Evolutionary conservation across 1,140 invertebrate genomes (phyloP), one percentile per base, ranked within the genome.

Genomic region (Macrotrachela quadricornifera): DNA sequence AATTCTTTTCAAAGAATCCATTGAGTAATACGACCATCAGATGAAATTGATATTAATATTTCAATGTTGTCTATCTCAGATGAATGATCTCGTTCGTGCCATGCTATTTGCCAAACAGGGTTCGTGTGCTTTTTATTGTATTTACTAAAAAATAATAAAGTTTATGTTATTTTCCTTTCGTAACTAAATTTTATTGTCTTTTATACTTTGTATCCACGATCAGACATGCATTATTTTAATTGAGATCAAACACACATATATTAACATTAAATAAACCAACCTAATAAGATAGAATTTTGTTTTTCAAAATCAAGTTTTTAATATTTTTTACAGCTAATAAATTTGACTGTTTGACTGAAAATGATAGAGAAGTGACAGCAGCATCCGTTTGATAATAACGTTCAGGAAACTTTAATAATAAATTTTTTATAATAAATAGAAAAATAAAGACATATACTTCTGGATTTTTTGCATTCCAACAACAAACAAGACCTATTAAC

Each of bases 1-100:
- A 71, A 68, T 50, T 67, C 69, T 59, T 71, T 70, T 39, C 66
- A 59, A 39, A 71, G 67, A 15, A 64, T 64, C 69, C 69, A 71
- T 52, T 68, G 66, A 6, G 63, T 54, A 3, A 54, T 39, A 48
- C 67, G 54, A 4, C 69, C 69, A 57, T 71, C 69, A 10, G 65
- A 64, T 13, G 68, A 70, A 10, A 69, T 62, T 13, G 67, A 68
- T 10, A 71, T 61, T 0, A 71, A 56, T 16, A 68, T 62, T 30
- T 30, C 21, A 30, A 30, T 30, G 8, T 8, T 30, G 8, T 30
- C 21, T 2, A 30, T 30, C 44, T 56, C 58, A 10, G 59, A 59
- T 15, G 62, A 63, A 48, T 62, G 42, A 46, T 68, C 68, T 51
- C 66, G 66, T 49, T 69, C 63, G 13, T 68, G 64, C 69, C 69